Base-by-base conservation (phyloP, 2,113 vertebrate species). In the Gallinago jamesoni region DNA sequence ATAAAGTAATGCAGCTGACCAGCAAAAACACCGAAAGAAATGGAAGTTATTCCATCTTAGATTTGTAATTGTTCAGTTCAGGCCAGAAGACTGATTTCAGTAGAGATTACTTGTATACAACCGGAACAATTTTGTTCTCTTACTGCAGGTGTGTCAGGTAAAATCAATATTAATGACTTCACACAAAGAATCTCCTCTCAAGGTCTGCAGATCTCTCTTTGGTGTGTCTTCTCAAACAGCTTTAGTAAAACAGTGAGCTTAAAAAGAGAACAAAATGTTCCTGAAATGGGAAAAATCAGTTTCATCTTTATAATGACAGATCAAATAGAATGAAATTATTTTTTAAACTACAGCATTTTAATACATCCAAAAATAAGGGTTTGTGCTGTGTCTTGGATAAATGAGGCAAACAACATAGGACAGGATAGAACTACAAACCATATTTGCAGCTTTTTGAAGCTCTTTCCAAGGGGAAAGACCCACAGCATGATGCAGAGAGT, bases 141-240 rank as follows among this genome's bases (percentile, higher is more conserved):
- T 91, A 41, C 62, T 84, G 78, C 77, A 87, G 33, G 33, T 87
- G 5, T 82, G 48, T 79, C 33, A 89, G 37, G 20, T 79, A 82
- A 93, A 96, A 93, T 84, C 81, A 64, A 35, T 95, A 78, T 93
- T 94, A 83, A 70, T 70, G 67, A 83, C 66, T 94, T 91, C 77
- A 73, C 62, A 79, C 69, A 93, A 64, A 94, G 43, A 60, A 82
- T 73, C 39, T 53, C 39, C 24, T 95, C 62, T 89, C 48, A 57
- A 37, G 28, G 31, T 73, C 70, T 95, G 35, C 0, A 0, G 27
- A 82, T 87, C 9, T 91, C 35, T 78, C 43, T 89, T 87, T 81
- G 31, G 12, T 48, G 14, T 68, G 19, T 85, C 57, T 95, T 94
- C 81, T 89, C 33, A 89, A 90, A 84, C 28, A 39, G 6, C 66